Conservation (phyloP, 2,888 invertebrate species). For the Phortica okadai region DNA sequence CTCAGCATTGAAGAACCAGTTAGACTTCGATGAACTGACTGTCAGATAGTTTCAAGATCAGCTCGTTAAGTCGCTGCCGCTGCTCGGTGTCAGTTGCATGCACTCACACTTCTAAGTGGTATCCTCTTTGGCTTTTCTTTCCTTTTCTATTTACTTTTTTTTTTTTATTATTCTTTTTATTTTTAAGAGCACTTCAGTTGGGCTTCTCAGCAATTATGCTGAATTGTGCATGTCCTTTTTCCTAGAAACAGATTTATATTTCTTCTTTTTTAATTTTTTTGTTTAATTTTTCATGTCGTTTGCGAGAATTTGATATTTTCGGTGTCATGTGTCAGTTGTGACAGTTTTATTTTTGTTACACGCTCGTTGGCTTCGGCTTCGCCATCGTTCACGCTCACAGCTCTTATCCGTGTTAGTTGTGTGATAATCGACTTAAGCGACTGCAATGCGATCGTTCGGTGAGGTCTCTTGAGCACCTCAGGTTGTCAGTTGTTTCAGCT, state of each 20-base stretch:
- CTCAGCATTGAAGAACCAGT: not conserved
- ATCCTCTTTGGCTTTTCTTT: constrained; percentile 28
- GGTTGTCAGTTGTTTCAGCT: no score
- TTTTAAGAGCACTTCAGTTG: not conserved
- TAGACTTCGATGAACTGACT: not conserved
- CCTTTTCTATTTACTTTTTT: constrained; percentile 43
- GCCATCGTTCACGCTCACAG: no score
- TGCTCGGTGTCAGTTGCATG: constrained; percentile 46
- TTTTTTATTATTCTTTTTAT: not conserved
- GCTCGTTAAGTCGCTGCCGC: constrained; percentile 30
- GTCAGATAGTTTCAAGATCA: constrained; percentile 40
- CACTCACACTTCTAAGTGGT: constrained; percentile 8
- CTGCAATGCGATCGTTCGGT: no score
- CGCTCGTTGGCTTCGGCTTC: no score
- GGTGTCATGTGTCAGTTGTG: constrained; percentile 62
- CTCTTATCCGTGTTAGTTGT: no score
- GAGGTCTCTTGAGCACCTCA: no score
- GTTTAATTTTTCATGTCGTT: constrained; percentile 52
- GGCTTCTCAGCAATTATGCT: not conserved
- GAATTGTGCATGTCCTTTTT: constrained; percentile 35
- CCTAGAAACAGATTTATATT: constrained; percentile 7
- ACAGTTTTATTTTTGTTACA: constrained; percentile 37
- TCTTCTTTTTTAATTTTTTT: constrained; percentile 35
- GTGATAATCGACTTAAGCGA: no score
- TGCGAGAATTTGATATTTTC: constrained; percentile 57